Base-by-base conservation (phyloP, 2,113 vertebrate genomes). In the Genyomyrus donnyi region DNA sequence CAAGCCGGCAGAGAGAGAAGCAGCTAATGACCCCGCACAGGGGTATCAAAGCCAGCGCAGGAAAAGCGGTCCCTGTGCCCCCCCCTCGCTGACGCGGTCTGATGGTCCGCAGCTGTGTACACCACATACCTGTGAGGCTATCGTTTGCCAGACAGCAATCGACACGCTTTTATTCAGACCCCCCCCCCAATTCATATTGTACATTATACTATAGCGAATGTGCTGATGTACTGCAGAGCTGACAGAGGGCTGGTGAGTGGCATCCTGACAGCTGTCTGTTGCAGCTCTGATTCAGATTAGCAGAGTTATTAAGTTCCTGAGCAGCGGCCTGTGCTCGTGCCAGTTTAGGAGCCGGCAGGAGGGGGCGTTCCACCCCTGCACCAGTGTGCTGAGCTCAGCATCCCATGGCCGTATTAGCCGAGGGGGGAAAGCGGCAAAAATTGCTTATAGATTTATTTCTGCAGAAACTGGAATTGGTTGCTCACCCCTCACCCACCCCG, bases 371-470 rank as follows among this genome's bases (percentile, higher is more conserved):
- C 90, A 86, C 89, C 90, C 80, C 91, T 90, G 49, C 70, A 90
- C 92, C 86, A 88, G 87, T 83, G 77, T 90, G 94, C 95, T 94
- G 93, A 95, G 89, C 93, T 95, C 92, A 94, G 94, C 95, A 93
- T 91, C 90, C 90, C 88, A 91, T 91, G 89, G 91, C 90, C 89
- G 89, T 91, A 93, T 93, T 94, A 94, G 91, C 90, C 66, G 74
- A 90, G 83, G 90, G 21, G 56, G 90, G 91, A 89, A 93, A 91
- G 46, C 17, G 88, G 90, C 0, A 91, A 88, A 90, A 91, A 90
- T 52, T 88, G 91, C 88, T 80, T 88, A 89, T 90, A 91, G 92
- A 94, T 95, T 94, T 95, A 91, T 94, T 94, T 93, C 85, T 90
- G 88, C 84, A 91, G 91, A 91, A 92, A 91, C 49, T 91, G 85